These are phyloP conservation scores for Smutsia temminckii DNA, from an alignment of 2,797 vertebrate species.

Conservation along the genomic window DNA sequence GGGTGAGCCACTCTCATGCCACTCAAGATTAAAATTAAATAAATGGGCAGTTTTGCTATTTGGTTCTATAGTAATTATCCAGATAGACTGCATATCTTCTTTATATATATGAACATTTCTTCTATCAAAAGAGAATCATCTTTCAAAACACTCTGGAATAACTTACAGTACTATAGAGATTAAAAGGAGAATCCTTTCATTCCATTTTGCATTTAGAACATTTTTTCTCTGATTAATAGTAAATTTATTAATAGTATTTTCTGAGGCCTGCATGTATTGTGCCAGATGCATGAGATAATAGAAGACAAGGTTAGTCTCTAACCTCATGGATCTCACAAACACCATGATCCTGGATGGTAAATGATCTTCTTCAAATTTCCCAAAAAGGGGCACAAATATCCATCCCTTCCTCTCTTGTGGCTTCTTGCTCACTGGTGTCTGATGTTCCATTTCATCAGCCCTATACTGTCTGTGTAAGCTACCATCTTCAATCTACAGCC, in stretches of 20 bases:
- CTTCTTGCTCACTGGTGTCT: background rate
- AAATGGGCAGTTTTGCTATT: background rate
- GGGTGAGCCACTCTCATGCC: background rate
- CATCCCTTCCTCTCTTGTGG: fast-evolving
- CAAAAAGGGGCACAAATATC: background rate
- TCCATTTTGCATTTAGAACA: background rate
- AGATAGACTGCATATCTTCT: background rate
- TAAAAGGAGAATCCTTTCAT: background rate
- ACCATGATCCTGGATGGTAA: background rate
- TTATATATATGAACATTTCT: background rate
- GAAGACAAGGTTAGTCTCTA: background rate
- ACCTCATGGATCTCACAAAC: background rate
- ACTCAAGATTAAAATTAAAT: constrained; percentile 31
- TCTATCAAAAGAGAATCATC: background rate
- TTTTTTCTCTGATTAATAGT: background rate
- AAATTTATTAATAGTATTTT: background rate
- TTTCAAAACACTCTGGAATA: background rate
- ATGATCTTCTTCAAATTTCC: background rate
- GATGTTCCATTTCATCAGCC: background rate
- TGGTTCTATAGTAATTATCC: background rate
- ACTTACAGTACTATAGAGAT: background rate
- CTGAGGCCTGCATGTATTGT: background rate
- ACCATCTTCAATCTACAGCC: background rate
- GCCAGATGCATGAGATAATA: background rate
- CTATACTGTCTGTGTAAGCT: background rate